Percentiles rank a stretch among this genome's conserved stretches.
phyloP scores from a whole-genome alignment of 2,888 invertebrate genomes.

The Empis livida region DNA sequence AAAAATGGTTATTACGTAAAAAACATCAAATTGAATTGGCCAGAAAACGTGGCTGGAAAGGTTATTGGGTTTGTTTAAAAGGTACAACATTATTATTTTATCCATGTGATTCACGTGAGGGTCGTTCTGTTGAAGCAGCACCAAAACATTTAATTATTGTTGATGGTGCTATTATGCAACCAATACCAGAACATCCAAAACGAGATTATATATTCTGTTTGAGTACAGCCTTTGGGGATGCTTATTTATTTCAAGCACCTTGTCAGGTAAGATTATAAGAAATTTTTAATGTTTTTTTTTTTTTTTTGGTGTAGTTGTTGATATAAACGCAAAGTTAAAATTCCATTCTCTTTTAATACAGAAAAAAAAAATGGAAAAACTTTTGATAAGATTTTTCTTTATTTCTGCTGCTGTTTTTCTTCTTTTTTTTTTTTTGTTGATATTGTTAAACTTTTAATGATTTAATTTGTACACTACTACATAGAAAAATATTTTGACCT shows the following conservation, averaged over 20 bases:
- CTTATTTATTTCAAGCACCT: constrained; percentile 90
- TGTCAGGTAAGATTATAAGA: constrained; percentile 49
- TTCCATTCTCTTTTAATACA: too few relatives aligned
- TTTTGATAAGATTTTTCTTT: too few relatives aligned
- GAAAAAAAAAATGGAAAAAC: too few relatives aligned
- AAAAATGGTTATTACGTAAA: constrained; percentile 94
- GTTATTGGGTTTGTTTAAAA: constrained; percentile 96
- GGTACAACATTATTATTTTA: constrained; percentile 94
- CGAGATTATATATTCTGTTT: constrained; percentile 96
- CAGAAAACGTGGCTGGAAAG: constrained; percentile 93
- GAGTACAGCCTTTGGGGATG: constrained; percentile 96
- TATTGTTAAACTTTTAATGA: too few relatives aligned
- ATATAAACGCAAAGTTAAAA: not conserved
- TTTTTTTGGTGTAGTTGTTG: too few relatives aligned
- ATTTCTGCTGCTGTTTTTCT: too few relatives aligned
- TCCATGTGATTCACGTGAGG: constrained; percentile 86
- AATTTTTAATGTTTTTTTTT: not conserved
- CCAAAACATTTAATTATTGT: constrained; percentile 93
- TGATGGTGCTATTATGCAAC: constrained; percentile 95
- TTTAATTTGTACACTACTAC: too few relatives aligned
- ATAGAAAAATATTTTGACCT: too few relatives aligned
- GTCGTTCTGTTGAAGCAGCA: constrained; percentile 79
- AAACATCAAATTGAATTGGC: constrained; percentile 95
- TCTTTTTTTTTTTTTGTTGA: too few relatives aligned
- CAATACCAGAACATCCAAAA: constrained; percentile 97